Conservation (phyloP, 2,888 invertebrate genomes). For the Smittia aterrima region DNA sequence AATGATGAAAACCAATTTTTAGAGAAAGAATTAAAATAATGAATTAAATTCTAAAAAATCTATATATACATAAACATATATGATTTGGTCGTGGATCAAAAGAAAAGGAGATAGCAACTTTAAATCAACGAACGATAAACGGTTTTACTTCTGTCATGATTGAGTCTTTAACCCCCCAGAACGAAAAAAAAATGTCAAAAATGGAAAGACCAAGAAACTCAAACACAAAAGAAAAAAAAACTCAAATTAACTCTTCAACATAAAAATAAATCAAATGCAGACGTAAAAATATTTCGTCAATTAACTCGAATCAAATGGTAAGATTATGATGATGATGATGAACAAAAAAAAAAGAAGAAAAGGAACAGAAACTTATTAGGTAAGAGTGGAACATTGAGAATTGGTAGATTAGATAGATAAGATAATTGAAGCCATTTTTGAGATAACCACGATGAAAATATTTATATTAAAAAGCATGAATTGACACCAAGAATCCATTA, state of each 20-base stretch:
- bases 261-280: constrained; percentile 13
- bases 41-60: constrained; percentile 41
- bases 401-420: constrained; percentile 28
- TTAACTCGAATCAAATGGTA: constrained; percentile 8
- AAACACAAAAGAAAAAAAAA: constrained; percentile 9
- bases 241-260: neutral
- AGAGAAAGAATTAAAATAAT: constrained; percentile 34
- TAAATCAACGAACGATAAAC: neutral
- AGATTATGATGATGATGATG: no score
- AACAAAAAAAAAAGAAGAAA: neutral
- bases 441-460: constrained; percentile 17
- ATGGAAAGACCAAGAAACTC: constrained; percentile 6
- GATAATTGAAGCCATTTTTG: constrained; percentile 18
- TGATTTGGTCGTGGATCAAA: constrained; percentile 13
- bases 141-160: neutral
- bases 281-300: constrained; percentile 37
- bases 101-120: neutral
- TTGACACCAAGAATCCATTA: constrained; percentile 27
- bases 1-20: constrained; percentile 39
- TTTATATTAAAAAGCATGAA: constrained; percentile 24
- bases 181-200: neutral
- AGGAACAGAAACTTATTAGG: constrained; percentile 28
- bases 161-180: neutral
- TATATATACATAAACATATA: constrained; percentile 35
- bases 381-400: constrained; percentile 25